Base-by-base conservation (phyloP, 2,113 vertebrate genomes). In the Pedionomus torquatus region DNA sequence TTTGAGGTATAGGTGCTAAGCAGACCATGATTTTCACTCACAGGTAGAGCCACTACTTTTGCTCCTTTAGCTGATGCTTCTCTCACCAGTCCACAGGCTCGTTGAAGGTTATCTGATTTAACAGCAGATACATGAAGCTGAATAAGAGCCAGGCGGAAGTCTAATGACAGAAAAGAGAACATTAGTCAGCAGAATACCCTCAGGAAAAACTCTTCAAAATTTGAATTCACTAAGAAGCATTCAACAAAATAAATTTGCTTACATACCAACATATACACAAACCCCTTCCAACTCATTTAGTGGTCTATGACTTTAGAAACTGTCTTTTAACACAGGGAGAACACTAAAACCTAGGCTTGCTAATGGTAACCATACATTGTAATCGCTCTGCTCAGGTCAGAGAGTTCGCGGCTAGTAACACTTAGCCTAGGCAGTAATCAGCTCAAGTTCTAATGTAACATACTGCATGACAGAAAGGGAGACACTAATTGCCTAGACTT, bases 101-200 rank as follows among this genome's bases (percentile, higher is more conserved):
- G 97, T 24, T 96, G 97, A 93, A 99, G 95, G 90, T 99, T 99
- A 20, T 99, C 99, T 12, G 98, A 97, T 85, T 99, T 99, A n/a
- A 98, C 93, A 68, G 98, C 88, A 39, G 98, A 98, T 18, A 99
- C 99, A 3, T 97, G 98, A 66, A 99, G 98, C 97, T 99, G 99
- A 72, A 99, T 98, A 55, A 99, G 98, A 16, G 99, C 99, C 57
- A 99, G 91, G 30, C 98, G 98, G 93, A 99, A 99, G 90, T 98
- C 99, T 99, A 95, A 31, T 11, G 26, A 75, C 14, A 95, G 84
- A 93, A 31, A 95, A 85, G 30, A 70, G 69, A 92, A 61, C n/a
- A 69, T 19, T 1, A 58, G 7, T 78, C 28, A 96, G 35, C 28
- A 52, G n/a, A 60, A 83, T 63, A 44, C 7, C 13, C 6, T 41